Evolutionary conservation across 2,113 vertebrate species (phyloP), one percentile per base, ranked within the genome.

Genomic region (Barnardius zonarius): DNA sequence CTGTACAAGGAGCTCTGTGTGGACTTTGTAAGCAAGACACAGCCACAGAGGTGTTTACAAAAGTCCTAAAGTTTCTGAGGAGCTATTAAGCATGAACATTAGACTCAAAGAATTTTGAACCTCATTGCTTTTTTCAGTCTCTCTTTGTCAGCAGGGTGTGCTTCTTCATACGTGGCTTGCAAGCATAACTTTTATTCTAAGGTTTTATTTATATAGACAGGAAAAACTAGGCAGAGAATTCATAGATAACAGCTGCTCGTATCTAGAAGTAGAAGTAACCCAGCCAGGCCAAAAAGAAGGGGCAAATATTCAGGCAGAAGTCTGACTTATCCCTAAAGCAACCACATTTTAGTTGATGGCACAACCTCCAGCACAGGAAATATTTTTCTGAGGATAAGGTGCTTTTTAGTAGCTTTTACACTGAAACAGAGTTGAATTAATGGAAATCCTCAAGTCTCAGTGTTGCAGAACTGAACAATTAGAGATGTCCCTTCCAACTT

Each of bases 101-200:
- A 17, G 11, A 51, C 8, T 78, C 37, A 93, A 90, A 93, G 59
- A 17, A 83, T 35, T 52, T 78, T 79, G 61, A 88, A 81, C 18
- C 13, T 75, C 11, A 19, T 61, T 68, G 68, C 5, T 61, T 68
- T 92, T 61, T 64, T 61, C 48, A 59, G 81, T 70, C 28, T 81
- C 23, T 30, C 57, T 16, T 49, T 88, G 24, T 81, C 43, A 91
- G 55, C 61, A 89, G 31, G 27, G 13, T 83, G 46, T 88, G 63
- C n/a, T 93, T 15, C 2, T 67, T 90, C 61, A 70, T 44, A 83
- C 28, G n/a, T 4, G 23, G 52, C 7, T 86, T n/a, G 57, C 24
- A 48, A 93, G 19, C 30, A 43, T 27, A 63, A 74, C 25, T 86
- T 96, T 54, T 17, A 92, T 70, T 92, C 55, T 74, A 81, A 74